Percentiles rank a stretch among this genome's conserved stretches.
Evolutionary conservation across 1,140 invertebrate genomes (phyloP).

Genomic region (Ceratitis capitata): DNA sequence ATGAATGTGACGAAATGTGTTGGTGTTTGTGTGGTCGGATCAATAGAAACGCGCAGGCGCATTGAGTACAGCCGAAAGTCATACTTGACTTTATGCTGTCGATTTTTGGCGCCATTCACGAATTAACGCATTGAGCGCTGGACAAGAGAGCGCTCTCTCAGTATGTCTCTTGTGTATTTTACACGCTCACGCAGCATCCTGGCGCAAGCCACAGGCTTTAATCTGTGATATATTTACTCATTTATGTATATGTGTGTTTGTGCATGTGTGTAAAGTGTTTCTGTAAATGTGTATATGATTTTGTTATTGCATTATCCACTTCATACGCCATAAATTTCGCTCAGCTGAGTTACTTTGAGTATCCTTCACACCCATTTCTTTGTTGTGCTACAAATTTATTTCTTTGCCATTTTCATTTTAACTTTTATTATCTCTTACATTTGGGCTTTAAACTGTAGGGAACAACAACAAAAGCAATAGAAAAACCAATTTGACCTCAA

Average conservation of each 20-base stretch:
- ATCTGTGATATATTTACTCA: neutral
- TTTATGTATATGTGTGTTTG: neutral
- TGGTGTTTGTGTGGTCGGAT: neutral
- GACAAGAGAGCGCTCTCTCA: neutral
- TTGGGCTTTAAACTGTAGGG: neutral
- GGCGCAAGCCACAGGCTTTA: neutral
- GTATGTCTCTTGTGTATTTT: neutral
- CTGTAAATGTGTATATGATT: neutral
- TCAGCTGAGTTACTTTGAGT: neutral
- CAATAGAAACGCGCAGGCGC: conserved; percentile 5
- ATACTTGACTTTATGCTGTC: neutral
- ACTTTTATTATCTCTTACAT: neutral
- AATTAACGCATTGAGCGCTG: neutral
- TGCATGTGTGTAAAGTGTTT: neutral
- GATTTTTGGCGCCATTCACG: conserved; percentile 31
- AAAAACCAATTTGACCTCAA: neutral
- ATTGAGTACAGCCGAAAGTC: neutral
- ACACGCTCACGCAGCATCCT: neutral
- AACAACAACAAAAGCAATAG: neutral
- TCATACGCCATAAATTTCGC: neutral
- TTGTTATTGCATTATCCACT: neutral
- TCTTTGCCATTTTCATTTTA: neutral
- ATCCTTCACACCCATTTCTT: neutral
- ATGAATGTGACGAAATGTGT: neutral
- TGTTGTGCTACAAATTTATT: neutral